A percentile compares a stretch with the other conserved stretches of the same genome.
These are phyloP conservation scores for Drosophila saltans DNA, from an alignment of 1,140 invertebrate genomes.

Conservation along the genomic window DNA sequence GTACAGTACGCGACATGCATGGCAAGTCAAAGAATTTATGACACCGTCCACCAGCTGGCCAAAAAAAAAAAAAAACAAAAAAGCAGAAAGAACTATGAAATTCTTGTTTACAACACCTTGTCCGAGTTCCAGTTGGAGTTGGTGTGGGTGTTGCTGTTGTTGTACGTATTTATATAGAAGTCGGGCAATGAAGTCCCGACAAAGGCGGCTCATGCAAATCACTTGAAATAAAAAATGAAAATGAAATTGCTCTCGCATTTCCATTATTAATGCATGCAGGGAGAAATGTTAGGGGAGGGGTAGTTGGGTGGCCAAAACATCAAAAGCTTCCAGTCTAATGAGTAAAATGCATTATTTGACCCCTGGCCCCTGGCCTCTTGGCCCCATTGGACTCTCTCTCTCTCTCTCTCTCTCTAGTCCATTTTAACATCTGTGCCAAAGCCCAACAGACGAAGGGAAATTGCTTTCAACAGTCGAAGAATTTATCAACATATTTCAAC, in stretches of 20 bases:
- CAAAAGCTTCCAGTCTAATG: slow-evolving; percentile 65
- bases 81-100: background rate
- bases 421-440: slow-evolving; percentile 23
- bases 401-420: slow-evolving; percentile 3
- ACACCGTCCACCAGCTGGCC: slow-evolving; percentile 27
- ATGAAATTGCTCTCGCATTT: slow-evolving; percentile 41
- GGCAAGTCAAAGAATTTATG: slow-evolving; percentile 46
- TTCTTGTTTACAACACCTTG: slow-evolving; percentile 45
- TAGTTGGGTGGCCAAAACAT: slow-evolving; percentile 46
- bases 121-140: background rate
- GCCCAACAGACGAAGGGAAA: slow-evolving; percentile 45
- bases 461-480: slow-evolving; percentile 60
- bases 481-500: slow-evolving; percentile 69
- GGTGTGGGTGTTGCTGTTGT: background rate
- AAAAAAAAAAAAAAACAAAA: too few relatives aligned
- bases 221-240: slow-evolving; percentile 59
- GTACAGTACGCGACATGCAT: slow-evolving; percentile 53
- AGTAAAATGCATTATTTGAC: slow-evolving; percentile 71
- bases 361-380: slow-evolving; percentile 55
- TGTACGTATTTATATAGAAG: too few relatives aligned
- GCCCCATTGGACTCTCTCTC: slow-evolving; percentile 21
- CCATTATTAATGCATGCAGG: background rate
- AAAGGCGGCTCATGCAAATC: slow-evolving; percentile 63
- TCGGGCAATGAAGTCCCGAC: slow-evolving; percentile 8
- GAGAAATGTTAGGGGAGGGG: background rate